Base-by-base conservation (phyloP, 53 echinoderm and acorn worm genomes). In the Holothuria leucospilota region DNA sequence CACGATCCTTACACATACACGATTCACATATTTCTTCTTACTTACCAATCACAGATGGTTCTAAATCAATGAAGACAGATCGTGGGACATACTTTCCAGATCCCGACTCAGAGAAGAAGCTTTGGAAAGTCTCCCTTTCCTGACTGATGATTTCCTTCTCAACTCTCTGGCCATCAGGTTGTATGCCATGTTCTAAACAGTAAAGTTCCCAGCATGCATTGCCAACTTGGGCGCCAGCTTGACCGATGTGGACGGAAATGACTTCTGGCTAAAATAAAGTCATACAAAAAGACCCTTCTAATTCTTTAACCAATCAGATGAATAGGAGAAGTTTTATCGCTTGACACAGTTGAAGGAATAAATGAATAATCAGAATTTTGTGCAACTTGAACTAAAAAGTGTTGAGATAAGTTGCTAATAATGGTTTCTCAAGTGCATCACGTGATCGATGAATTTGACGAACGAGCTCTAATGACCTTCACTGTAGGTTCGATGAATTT, bases 21-120 rank as follows among this genome's bases (percentile, higher is more conserved):
- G 34, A 3, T 3, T 34, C 34, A 34, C 34, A 34, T 34, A 34
- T 34, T 3, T 15, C 34, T 28, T 2, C 6, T 8, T n/a, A 38
- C 77, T 88, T 70, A 88, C 88, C 92, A 14, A 92, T 78, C 8
- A 92, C 92, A 0, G 88, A 85, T 8, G 92, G 88, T 39, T 92
- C 92, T 2, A 92, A 80, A 85, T 92, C 92, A 6, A 92, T 85
- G 69, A 92, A 92, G 77, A 92, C 81, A 6, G 78, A 73, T 1
- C 88, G 70, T 0, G 87, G 87, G 0, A 87, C 91, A 51, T 61
- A 72, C 40, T 75, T 87, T 10, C 91, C 91, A 16, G 84, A 79
- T 2, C 91, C 91, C 20, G 87, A 73, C 84, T 91, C 91, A 30
- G 87, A 81, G 83, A 91, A 91, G 84, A 91, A 91, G 51, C 87